phyloP scores from a whole-genome alignment of 1,140 invertebrate species.

The Drosophila guanche region DNA sequence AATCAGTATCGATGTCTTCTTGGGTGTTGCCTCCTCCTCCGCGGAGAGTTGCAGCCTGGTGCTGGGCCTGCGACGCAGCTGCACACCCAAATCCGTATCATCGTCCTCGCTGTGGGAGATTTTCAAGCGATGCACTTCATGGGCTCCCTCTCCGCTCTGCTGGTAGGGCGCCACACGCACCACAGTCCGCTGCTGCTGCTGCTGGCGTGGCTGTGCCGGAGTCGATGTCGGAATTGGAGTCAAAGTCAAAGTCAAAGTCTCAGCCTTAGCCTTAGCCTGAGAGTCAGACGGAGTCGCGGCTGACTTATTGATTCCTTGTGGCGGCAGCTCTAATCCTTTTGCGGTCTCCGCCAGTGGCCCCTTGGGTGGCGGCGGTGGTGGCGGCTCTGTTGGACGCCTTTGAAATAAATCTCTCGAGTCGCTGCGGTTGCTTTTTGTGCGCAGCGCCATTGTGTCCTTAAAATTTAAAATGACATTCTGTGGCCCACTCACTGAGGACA shows the following conservation, averaged over 20 bases:
- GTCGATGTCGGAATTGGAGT: neutral
- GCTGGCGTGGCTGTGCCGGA: slow-evolving; percentile 14
- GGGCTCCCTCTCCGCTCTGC: slow-evolving; percentile 34
- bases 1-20: slow-evolving; percentile 90
- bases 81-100: slow-evolving; percentile 28
- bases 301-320: slow-evolving; percentile 62
- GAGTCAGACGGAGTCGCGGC: neutral
- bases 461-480: slow-evolving; percentile 85
- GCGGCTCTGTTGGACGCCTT: slow-evolving; percentile 81
- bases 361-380: slow-evolving; percentile 79
- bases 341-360: slow-evolving; percentile 20
- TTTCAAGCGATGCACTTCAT: slow-evolving; percentile 86
- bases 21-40: slow-evolving; percentile 78
- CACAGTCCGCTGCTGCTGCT: slow-evolving; percentile 62
- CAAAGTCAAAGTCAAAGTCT: neutral
- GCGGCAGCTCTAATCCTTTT: slow-evolving; percentile 63
- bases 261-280: too few species aligned
- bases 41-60: slow-evolving; percentile 4
- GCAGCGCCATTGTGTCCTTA: slow-evolving; percentile 91
- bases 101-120: slow-evolving; percentile 84
- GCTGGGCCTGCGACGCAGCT: slow-evolving; percentile 37
- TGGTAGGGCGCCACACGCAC: slow-evolving; percentile 81
- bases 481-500: slow-evolving; percentile 32
- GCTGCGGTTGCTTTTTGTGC: slow-evolving; percentile 86
- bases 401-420: slow-evolving; percentile 86